phyloP scores from a whole-genome alignment of 1,140 invertebrate genomes.

The Panagrolaimus sp. region DNA sequence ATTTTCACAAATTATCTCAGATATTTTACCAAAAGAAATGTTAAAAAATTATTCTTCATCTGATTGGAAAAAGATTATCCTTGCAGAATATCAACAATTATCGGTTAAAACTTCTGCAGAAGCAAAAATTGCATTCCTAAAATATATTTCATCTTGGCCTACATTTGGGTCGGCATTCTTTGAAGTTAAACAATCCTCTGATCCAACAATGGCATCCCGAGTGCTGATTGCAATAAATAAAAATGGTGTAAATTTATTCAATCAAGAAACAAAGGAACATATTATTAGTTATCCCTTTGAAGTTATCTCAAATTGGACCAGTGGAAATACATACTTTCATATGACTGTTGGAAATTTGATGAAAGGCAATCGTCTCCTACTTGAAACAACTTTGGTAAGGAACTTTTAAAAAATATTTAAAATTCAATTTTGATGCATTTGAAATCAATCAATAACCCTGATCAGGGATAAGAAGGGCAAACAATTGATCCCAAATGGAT shows the following conservation, averaged over 20 bases:
- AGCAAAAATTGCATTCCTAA: conserved; percentile 95
- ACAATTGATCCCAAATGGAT: too few species aligned
- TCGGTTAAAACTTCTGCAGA: conserved; percentile 76
- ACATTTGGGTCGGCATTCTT: conserved; percentile 99
- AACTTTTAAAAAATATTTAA: conserved; percentile 69
- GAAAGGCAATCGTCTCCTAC: conserved; percentile 86
- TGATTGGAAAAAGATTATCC: conserved; percentile 91
- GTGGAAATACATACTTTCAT: conserved; percentile 96
- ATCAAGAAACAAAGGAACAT: conserved; percentile 86
- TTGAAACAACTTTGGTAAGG: conserved; percentile 84
- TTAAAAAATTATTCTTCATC: conserved; percentile 82
- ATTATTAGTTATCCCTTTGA: conserved; percentile 91
- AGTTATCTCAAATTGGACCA: conserved; percentile 98
- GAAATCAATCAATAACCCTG: conserved; percentile 1
- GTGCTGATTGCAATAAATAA: conserved; percentile 97
- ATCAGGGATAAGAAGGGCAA: too few species aligned
- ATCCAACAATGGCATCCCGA: conserved; percentile 92
- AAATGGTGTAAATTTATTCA: conserved; percentile 93
- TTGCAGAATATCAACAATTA: conserved; percentile 78
- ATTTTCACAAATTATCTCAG: conserved; percentile 60
- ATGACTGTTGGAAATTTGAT: conserved; percentile 98
- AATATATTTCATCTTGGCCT: conserved; percentile 92
- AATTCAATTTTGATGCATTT: too few species aligned
- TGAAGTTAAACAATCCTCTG: conserved; percentile 84
- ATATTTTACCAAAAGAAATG: conserved; percentile 85